phyloP scores from a whole-genome alignment of 2,113 vertebrate species.

The Nanorana parkeri region DNA sequence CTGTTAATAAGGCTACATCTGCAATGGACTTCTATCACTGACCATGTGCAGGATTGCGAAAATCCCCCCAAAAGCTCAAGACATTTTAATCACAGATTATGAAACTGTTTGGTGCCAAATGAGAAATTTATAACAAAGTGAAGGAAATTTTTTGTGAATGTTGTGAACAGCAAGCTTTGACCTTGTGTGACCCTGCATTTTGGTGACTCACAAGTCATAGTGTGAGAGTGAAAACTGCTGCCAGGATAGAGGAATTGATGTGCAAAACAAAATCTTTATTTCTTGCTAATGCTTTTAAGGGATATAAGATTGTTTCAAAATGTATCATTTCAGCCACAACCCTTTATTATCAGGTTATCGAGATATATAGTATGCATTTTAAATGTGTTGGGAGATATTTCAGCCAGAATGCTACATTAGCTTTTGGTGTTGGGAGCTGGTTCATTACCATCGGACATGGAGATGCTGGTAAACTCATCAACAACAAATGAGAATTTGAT shows the following conservation, averaged over 20 bases:
- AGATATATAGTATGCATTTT: no score
- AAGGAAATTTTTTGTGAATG: constrained; percentile 19
- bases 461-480: no score
- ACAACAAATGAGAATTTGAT: no score
- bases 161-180: neutral
- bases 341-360: no score
- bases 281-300: no score
- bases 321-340: no score
- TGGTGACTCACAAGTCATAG: constrained; percentile 17
- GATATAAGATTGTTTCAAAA: no score
- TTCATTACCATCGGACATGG: no score
- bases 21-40: constrained; percentile 18
- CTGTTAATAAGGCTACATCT: constrained; percentile 36
- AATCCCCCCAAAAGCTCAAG: constrained; percentile 19
- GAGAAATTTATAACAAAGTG: constrained; percentile 29
- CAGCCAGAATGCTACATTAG: no score
- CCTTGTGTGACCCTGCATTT: constrained; percentile 14
- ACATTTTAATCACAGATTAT: constrained; percentile 30
- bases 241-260: neutral
- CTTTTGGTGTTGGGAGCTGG: no score
- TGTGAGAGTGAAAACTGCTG: neutral
- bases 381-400: no score
- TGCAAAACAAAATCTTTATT: no score
- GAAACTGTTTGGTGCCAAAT: neutral
- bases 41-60: constrained; percentile 9